These are phyloP conservation scores for Hirudo medicinalis DNA, from an alignment of 1,140 invertebrate genomes.

Conservation along the genomic window DNA sequence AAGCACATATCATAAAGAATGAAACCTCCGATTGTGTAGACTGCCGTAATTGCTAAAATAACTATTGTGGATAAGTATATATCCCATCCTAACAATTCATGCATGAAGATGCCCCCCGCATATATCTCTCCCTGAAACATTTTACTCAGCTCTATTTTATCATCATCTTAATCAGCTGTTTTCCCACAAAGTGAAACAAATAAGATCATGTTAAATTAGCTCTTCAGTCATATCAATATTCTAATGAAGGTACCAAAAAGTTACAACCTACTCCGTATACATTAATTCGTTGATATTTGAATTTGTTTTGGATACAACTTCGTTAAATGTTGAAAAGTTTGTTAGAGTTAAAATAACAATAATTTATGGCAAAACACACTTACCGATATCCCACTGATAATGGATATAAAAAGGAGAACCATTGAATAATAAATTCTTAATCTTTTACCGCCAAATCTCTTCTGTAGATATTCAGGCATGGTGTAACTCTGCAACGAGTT, in stretches of 20 bases:
- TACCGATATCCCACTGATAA: slow-evolving; percentile 49
- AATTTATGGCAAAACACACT: slow-evolving; percentile 15
- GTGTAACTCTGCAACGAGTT: slow-evolving; percentile 38
- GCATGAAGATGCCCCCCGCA: slow-evolving; percentile 46
- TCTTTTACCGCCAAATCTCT: slow-evolving; percentile 45
- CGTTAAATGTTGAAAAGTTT: too few relatives aligned
- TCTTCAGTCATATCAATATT: neutral
- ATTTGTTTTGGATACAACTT: too few relatives aligned
- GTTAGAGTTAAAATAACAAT: neutral
- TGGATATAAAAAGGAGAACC: slow-evolving; percentile 44
- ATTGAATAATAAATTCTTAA: slow-evolving; percentile 45
- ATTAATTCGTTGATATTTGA: too few relatives aligned
- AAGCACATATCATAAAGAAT: neutral
- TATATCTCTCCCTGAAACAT: slow-evolving; percentile 43
- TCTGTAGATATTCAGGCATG: slow-evolving; percentile 47
- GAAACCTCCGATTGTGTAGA: slow-evolving; percentile 34
- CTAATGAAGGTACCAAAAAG: neutral
- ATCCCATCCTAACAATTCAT: slow-evolving; percentile 41
- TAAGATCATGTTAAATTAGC: neutral
- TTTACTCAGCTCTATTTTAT: neutral
- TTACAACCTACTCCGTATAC: too few relatives aligned
- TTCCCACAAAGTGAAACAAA: neutral
- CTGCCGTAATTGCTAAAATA: slow-evolving; percentile 32
- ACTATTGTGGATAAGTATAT: slow-evolving; percentile 37
- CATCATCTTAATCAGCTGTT: neutral